Conservation (phyloP, 2,888 invertebrate genomes). For the Psococerastis gibbosa region DNA sequence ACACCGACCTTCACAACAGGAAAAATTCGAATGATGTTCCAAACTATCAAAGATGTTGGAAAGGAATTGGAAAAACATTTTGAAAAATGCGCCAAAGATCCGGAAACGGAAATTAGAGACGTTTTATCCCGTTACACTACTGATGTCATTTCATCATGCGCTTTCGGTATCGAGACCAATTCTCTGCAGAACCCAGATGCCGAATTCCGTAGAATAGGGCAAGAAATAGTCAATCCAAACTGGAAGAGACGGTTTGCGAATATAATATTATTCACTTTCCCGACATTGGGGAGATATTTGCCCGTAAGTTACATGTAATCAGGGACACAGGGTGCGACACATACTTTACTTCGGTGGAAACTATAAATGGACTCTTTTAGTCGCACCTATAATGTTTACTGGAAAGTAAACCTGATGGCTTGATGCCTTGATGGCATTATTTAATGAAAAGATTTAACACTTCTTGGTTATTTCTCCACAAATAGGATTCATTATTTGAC, state of each 20-base stretch:
- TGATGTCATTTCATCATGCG: constrained; percentile 20
- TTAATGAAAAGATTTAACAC: too few species aligned
- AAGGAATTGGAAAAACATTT: constrained; percentile 14
- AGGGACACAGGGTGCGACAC: too few species aligned
- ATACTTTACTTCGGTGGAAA: too few species aligned
- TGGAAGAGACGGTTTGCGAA: background rate
- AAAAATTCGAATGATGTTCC: constrained; percentile 22
- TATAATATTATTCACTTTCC: background rate
- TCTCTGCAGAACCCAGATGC: constrained; percentile 15
- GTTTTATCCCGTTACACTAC: constrained; percentile 19
- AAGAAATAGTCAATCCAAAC: background rate
- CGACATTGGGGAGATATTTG: background rate
- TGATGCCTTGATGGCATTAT: too few species aligned
- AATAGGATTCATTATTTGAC: too few species aligned
- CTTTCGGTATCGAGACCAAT: constrained; percentile 19
- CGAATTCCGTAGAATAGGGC: constrained; percentile 14
- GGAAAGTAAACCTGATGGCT: too few species aligned
- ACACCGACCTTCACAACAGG: constrained; percentile 22
- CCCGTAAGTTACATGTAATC: too few species aligned
- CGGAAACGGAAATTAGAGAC: constrained; percentile 18
- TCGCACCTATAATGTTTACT: too few species aligned
- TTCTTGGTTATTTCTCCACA: too few species aligned
- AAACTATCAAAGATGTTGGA: constrained; percentile 22
- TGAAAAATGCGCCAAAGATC: constrained; percentile 12
- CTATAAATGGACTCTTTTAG: too few species aligned